phyloP scores from a whole-genome alignment of 2,113 vertebrate genomes.

The Lampris incognitus region DNA sequence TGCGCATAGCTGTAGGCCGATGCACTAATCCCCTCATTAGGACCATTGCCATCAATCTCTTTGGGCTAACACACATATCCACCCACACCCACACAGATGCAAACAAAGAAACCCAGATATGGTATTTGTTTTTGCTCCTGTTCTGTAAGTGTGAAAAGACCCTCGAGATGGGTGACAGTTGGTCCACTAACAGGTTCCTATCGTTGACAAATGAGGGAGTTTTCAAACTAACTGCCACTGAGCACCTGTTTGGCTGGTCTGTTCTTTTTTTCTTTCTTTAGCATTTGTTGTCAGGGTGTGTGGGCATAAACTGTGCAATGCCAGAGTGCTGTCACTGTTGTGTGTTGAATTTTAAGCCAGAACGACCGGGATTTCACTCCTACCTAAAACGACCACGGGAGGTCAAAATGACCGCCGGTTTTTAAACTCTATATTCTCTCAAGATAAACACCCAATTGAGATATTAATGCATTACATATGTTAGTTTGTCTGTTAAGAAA shows the following conservation, averaged over 20 bases:
- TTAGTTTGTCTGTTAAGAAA: too few species aligned
- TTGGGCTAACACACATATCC: background rate
- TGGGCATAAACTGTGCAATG: conserved; percentile 43
- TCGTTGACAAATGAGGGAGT: conserved; percentile 68
- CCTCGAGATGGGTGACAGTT: conserved; percentile 64
- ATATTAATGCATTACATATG: too few species aligned
- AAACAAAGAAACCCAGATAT: background rate
- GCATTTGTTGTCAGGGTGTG: conserved; percentile 62
- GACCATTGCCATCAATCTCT: too few species aligned
- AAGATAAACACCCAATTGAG: too few species aligned
- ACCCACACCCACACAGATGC: conserved; percentile 5
- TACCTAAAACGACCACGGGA: too few species aligned
- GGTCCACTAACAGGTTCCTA: conserved; percentile 52
- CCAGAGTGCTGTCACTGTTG: conserved; percentile 62
- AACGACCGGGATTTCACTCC: too few species aligned
- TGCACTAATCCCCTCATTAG: too few species aligned
- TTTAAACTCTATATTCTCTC: too few species aligned
- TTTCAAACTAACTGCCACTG: conserved; percentile 66
- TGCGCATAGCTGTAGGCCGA: too few species aligned
- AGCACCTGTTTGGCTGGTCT: conserved; percentile 70
- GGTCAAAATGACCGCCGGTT: too few species aligned
- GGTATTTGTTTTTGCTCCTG: conserved; percentile 6
- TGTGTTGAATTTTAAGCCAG: conserved; percentile 39
- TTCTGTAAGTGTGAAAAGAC: conserved; percentile 29
- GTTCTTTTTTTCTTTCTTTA: conserved; percentile 53